Percentiles rank a stretch among this genome's conserved stretches.
These are phyloP conservation scores for Zenarchopterus dispar DNA, from an alignment of 2,797 vertebrate species.

Conservation along the genomic window DNA sequence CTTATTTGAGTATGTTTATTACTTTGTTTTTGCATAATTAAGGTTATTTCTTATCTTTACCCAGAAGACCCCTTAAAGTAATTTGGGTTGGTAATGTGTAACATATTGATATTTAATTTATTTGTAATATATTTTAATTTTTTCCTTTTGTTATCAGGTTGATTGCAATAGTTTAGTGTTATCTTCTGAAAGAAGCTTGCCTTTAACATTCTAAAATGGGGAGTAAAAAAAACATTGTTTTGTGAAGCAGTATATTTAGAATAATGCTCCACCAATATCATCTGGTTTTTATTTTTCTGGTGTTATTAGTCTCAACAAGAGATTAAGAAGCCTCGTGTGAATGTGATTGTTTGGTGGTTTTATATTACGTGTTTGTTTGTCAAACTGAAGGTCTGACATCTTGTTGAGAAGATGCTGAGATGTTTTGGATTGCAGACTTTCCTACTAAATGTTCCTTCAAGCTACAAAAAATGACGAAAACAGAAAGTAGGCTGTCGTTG, in stretches of 20 bases:
- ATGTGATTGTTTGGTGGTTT: slow-evolving; percentile 41
- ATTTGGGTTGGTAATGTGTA: slow-evolving; percentile 48
- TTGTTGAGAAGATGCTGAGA: slow-evolving; percentile 26
- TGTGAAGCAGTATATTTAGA: slow-evolving; percentile 5
- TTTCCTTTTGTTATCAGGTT: slow-evolving; percentile 33
- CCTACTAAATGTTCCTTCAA: slow-evolving; percentile 50
- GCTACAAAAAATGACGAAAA: too few species aligned
- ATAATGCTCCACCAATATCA: slow-evolving; percentile 5
- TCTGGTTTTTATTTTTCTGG: slow-evolving; percentile 14
- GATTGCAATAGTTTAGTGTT: slow-evolving; percentile 32
- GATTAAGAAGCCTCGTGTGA: slow-evolving; percentile 21
- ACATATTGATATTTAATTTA: slow-evolving; percentile 66
- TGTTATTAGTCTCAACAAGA: slow-evolving; percentile 25
- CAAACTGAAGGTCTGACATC: not conserved
- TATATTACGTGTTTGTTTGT: slow-evolving; percentile 30
- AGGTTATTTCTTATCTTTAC: too few species aligned
- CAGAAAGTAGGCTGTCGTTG: too few species aligned
- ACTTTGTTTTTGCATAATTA: too few species aligned
- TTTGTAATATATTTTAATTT: slow-evolving; percentile 54
- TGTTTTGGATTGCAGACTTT: slow-evolving; percentile 50
- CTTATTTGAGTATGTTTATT: too few species aligned
- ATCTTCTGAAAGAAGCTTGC: slow-evolving; percentile 27
- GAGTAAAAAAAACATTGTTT: slow-evolving; percentile 2
- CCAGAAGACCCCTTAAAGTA: too few species aligned
- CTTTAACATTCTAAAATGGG: slow-evolving; percentile 30